Evolutionary conservation across 37 sponge, comb jelly and placozoan genomes (phyloP).

Genomic region (Crambe crambe): DNA sequence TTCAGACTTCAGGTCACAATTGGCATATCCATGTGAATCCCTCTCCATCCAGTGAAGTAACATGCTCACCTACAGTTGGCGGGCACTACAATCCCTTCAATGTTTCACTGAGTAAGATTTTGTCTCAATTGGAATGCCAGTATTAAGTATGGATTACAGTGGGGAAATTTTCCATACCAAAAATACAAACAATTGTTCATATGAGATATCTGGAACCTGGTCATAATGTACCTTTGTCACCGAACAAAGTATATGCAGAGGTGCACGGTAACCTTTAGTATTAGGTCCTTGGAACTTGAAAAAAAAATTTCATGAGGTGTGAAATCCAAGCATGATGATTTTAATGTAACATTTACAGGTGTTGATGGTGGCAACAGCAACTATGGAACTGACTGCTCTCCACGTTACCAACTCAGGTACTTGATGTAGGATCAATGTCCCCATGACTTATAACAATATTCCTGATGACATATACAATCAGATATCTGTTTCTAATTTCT

Average conservation of each 20-base stretch:
- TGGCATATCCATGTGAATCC: conserved; percentile 51
- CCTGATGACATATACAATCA: no score
- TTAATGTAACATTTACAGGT: no score
- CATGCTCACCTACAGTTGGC: conserved; percentile 25
- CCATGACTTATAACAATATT: no score
- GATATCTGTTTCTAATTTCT: no score
- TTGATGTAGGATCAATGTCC: no score
- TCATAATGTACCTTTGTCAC: no score
- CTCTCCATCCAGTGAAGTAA: not conserved
- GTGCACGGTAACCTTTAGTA: no score
- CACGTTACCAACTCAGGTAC: conserved; percentile 42
- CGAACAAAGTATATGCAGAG: no score
- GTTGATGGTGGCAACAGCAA: conserved; percentile 15
- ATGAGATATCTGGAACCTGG: not conserved
- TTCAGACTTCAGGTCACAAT: conserved; percentile 54
- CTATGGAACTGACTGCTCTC: conserved; percentile 40
- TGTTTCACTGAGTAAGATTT: conserved; percentile 29
- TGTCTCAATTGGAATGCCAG: not conserved
- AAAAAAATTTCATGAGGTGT: no score
- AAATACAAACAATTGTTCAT: not conserved
- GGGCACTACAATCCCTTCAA: conserved; percentile 68
- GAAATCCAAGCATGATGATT: no score
- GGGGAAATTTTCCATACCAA: not conserved
- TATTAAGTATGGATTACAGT: not conserved
- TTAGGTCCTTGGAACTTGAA: no score